A percentile compares a stretch with the other conserved stretches of the same genome.
These are phyloP conservation scores for Altica lythri DNA, from an alignment of 2,888 invertebrate genomes.

Conservation along the genomic window DNA sequence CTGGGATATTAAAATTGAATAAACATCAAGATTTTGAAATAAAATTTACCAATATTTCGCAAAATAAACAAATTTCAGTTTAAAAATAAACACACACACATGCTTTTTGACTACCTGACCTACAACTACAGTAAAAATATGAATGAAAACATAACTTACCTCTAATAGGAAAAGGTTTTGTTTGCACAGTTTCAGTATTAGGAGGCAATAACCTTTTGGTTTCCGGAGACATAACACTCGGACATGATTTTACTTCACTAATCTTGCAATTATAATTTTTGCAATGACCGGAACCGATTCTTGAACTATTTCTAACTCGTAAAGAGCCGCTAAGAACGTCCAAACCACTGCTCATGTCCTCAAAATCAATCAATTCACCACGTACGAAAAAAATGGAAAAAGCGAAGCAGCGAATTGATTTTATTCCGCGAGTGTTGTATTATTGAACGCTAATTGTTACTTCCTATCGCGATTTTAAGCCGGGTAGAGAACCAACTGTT, in stretches of 20 bases:
- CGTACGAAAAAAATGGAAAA: conserved; percentile 8
- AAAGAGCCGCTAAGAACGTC: conserved; percentile 55
- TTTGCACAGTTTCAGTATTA: conserved; percentile 83
- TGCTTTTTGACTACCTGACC: too few species aligned
- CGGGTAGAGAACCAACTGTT: conserved; percentile 26
- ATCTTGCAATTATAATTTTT: conserved; percentile 47
- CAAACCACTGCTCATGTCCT: conserved; percentile 51
- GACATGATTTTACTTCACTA: conserved; percentile 58
- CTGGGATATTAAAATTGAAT: too few species aligned
- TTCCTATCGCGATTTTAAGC: too few species aligned
- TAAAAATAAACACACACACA: too few species aligned
- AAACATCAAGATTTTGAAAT: too few species aligned
- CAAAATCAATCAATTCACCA: conserved; percentile 11
- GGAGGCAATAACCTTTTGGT: conserved; percentile 73
- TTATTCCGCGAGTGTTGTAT: neutral
- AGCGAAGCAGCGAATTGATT: conserved; percentile 5
- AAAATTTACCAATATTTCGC: too few species aligned
- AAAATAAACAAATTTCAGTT: too few species aligned
- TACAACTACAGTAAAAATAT: too few species aligned
- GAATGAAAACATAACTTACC: conserved; percentile 59
- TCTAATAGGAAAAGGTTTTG: conserved; percentile 86
- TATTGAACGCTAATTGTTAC: too few species aligned
- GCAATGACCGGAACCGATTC: conserved; percentile 40
- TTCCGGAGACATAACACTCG: conserved; percentile 74
- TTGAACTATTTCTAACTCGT: conserved; percentile 53